Percentiles rank a stretch among this genome's conserved stretches.
Conservation (phyloP, 2,888 invertebrate species). For the Oligia fasciuncula region DNA sequence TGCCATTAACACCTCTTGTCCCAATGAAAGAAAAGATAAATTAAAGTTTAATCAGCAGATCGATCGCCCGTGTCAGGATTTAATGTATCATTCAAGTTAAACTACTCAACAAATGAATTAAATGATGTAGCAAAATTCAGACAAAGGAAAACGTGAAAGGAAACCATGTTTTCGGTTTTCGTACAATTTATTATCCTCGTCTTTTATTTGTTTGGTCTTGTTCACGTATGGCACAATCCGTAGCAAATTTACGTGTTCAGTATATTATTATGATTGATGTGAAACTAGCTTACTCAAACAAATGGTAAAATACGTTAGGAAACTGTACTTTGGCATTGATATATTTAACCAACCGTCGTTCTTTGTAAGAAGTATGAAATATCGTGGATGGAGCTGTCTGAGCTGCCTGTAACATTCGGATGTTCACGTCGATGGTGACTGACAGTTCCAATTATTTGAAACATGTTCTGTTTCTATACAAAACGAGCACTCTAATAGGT, state of each 20-base stretch:
- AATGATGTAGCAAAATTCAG: not conserved
- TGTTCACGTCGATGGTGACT: constrained; percentile 45
- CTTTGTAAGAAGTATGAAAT: constrained; percentile 22
- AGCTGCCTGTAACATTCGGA: constrained; percentile 20
- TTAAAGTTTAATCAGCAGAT: constrained; percentile 15
- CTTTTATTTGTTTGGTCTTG: constrained; percentile 48
- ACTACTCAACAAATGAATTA: not conserved
- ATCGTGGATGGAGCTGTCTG: constrained; percentile 41
- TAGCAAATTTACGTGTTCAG: constrained; percentile 56
- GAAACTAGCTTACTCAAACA: constrained; percentile 61
- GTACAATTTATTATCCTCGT: constrained; percentile 13
- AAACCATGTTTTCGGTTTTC: constrained; percentile 14
- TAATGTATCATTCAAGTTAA: constrained; percentile 37
- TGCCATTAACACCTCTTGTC: constrained; percentile 18
- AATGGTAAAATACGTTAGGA: constrained; percentile 45
- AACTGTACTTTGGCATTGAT: constrained; percentile 57
- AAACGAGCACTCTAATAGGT: constrained; percentile 61
- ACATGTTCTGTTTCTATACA: constrained; percentile 47
- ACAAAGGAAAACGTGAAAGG: constrained; percentile 31
- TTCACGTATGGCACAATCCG: constrained; percentile 34
- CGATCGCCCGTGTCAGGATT: not conserved
- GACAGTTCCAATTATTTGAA: constrained; percentile 64
- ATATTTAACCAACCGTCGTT: constrained; percentile 40
- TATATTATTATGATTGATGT: constrained; percentile 60
- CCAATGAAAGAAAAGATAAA: constrained; percentile 20